Conservation (phyloP, 2,113 vertebrate genomes). For the Thamnophis sirtalis region DNA sequence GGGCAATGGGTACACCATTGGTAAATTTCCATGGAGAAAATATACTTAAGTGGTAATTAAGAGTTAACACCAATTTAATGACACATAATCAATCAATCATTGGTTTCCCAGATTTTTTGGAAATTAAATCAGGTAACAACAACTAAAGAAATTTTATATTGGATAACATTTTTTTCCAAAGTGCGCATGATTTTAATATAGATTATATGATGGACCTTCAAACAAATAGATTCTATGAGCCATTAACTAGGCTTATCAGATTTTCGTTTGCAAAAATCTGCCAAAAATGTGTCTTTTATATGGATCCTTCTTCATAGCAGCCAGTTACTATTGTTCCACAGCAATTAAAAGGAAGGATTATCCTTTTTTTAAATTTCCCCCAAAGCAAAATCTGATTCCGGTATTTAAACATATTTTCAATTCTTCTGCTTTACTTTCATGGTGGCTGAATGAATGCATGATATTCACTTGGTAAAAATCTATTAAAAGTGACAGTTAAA, state of each 20-base stretch:
- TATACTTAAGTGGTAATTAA: background rate
- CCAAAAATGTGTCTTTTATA: background rate
- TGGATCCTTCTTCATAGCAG: background rate
- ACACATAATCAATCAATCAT: background rate
- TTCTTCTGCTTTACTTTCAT: background rate
- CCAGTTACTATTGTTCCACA: background rate
- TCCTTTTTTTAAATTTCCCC: background rate
- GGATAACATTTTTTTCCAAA: background rate
- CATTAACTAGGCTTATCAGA: background rate
- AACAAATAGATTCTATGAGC: background rate
- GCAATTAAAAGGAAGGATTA: background rate
- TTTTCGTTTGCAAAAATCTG: background rate
- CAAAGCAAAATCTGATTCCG: background rate
- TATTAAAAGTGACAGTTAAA: constrained; percentile 26
- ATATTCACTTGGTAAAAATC: constrained; percentile 31
- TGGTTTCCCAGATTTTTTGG: background rate
- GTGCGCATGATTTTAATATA: background rate
- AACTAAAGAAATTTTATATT: background rate
- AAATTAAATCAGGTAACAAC: background rate
- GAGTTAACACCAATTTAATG: background rate
- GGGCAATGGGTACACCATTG: background rate
- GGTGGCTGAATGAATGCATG: background rate
- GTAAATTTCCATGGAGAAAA: background rate
- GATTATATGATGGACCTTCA: background rate
- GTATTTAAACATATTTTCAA: constrained; percentile 2